These are phyloP conservation scores for Drosophila prolongata DNA, from an alignment of 2,888 invertebrate genomes.

Conservation along the genomic window DNA sequence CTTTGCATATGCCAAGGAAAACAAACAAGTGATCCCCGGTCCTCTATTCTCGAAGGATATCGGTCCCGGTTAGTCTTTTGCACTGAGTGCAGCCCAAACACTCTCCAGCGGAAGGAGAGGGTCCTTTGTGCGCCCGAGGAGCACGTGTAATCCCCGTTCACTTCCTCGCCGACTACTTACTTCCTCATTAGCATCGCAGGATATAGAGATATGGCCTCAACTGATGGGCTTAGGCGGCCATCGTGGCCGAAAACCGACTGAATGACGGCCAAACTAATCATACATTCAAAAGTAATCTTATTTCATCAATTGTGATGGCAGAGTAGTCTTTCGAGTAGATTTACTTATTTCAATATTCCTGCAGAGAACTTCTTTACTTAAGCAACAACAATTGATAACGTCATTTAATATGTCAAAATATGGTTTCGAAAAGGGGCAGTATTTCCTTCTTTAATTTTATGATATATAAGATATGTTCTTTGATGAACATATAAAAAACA, in stretches of 20 bases:
- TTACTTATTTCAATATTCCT: too few relatives aligned
- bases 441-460: too few relatives aligned
- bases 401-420: too few relatives aligned
- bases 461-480: too few relatives aligned
- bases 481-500: too few relatives aligned
- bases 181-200: conserved; percentile 42
- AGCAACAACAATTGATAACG: too few relatives aligned
- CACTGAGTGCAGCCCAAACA: conserved; percentile 8
- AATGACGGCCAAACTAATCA: conserved; percentile 21
- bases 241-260: neutral
- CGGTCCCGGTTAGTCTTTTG: conserved; percentile 8
- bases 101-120: conserved; percentile 12
- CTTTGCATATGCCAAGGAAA: conserved; percentile 71
- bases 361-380: too few relatives aligned
- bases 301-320: conserved; percentile 12
- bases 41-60: conserved; percentile 6
- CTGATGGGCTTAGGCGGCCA: conserved; percentile 33
- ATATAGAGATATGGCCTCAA: conserved; percentile 6
- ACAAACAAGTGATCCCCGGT: conserved; percentile 65
- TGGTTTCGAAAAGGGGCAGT: too few relatives aligned
- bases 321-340: neutral
- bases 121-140: conserved; percentile 55
- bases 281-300: conserved; percentile 21
- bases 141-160: conserved; percentile 69
- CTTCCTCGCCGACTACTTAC: conserved; percentile 57